Evolutionary conservation across 2,888 invertebrate genomes (phyloP).

Genomic region (Aricia artaxerxes): DNA sequence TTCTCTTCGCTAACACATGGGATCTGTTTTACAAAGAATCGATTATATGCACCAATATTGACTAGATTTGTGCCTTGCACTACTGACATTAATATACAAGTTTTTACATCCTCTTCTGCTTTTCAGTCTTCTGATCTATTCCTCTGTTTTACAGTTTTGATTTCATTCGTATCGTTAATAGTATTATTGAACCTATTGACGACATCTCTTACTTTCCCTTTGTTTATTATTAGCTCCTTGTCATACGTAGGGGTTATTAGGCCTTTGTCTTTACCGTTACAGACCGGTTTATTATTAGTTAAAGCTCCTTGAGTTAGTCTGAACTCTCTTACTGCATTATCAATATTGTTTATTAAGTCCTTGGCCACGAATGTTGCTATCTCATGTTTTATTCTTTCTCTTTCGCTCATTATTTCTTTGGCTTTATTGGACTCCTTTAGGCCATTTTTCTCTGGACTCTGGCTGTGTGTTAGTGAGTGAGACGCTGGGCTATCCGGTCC

Average conservation of each 20-base stretch:
- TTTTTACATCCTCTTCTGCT: not conserved
- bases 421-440: slow-evolving; percentile 53
- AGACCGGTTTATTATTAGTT: slow-evolving; percentile 45
- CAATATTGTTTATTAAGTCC: slow-evolving; percentile 72
- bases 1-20: slow-evolving; percentile 29
- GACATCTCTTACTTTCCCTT: slow-evolving; percentile 74
- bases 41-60: slow-evolving; percentile 35
- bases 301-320: slow-evolving; percentile 66
- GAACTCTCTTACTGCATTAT: slow-evolving; percentile 68
- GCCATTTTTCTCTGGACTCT: slow-evolving; percentile 63
- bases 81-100: slow-evolving; percentile 34
- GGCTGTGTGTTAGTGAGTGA: slow-evolving; percentile 65
- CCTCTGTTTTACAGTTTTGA: slow-evolving; percentile 37
- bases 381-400: slow-evolving; percentile 72
- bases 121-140: slow-evolving; percentile 40
- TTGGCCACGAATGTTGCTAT: slow-evolving; percentile 74
- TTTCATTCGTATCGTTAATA: slow-evolving; percentile 44
- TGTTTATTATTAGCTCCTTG: slow-evolving; percentile 70
- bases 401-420: slow-evolving; percentile 61
- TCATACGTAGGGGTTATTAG: slow-evolving; percentile 70
- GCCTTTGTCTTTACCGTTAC: slow-evolving; percentile 61
- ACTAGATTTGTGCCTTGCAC: slow-evolving; percentile 47
- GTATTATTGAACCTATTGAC: slow-evolving; percentile 71
- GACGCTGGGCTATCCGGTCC: slow-evolving; percentile 74
- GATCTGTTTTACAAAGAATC: slow-evolving; percentile 37